Evolutionary conservation across 2,113 vertebrate species (phyloP).

Genomic region (Seriola quinqueradiata): DNA sequence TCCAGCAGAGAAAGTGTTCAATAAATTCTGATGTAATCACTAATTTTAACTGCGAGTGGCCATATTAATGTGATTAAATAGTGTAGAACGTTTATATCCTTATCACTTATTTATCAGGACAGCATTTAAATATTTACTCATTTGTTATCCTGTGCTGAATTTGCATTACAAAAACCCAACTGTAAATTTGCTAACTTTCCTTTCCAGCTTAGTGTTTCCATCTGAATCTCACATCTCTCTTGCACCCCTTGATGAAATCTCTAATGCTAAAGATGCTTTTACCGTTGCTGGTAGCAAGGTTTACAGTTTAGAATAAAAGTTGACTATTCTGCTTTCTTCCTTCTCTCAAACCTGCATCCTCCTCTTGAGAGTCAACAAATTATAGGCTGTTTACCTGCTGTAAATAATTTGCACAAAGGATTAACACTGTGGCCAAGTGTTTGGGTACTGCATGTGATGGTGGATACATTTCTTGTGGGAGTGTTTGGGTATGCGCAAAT

Average conservation of each 20-base stretch:
- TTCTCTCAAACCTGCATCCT: background rate
- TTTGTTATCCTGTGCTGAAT: background rate
- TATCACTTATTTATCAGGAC: background rate
- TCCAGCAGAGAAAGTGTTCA: background rate
- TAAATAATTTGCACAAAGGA: constrained; percentile 56
- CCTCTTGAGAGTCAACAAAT: constrained; percentile 7
- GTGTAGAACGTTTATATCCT: background rate
- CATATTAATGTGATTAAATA: constrained; percentile 1
- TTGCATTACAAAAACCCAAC: background rate
- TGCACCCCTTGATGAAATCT: background rate
- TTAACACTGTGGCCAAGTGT: constrained; percentile 31
- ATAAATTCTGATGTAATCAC: constrained; percentile 14
- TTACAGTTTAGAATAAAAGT: background rate
- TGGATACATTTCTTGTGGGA: constrained; percentile 20
- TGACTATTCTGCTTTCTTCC: background rate
- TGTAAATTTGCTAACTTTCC: background rate
- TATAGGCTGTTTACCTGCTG: constrained; percentile 37
- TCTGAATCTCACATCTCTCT: background rate
- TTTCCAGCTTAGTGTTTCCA: background rate
- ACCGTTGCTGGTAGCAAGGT: background rate
- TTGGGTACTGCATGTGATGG: constrained; percentile 12
- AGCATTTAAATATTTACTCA: background rate
- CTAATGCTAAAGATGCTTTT: background rate
- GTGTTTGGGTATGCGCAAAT: constrained; percentile 19
- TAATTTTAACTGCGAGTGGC: background rate